phyloP scores from a whole-genome alignment of 2,113 vertebrate species.

The Aplodontia rufa region DNA sequence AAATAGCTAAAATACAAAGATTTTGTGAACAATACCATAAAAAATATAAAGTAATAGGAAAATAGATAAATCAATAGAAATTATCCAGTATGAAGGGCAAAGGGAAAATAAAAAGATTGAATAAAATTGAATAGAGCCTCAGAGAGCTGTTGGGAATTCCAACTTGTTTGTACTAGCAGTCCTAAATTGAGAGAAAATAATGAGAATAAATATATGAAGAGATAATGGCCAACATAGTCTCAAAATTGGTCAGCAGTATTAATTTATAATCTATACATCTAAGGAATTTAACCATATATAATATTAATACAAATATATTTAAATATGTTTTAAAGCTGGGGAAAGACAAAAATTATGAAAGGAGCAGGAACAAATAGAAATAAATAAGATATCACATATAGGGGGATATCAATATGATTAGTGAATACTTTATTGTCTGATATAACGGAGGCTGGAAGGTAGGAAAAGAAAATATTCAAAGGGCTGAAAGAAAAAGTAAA shows the following conservation, averaged over 20 bases:
- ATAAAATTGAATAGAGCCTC: neutral
- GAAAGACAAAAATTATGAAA: neutral
- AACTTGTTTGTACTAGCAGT: neutral
- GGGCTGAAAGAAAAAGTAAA: neutral
- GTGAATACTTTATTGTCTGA: neutral
- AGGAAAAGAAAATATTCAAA: neutral
- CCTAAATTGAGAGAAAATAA: neutral
- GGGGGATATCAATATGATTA: neutral
- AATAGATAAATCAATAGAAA: too few species aligned
- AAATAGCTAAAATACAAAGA: neutral
- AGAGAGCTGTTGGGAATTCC: neutral
- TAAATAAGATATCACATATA: neutral
- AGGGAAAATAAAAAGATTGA: neutral
- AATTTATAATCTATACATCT: neutral
- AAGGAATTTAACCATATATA: neutral
- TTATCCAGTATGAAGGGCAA: neutral
- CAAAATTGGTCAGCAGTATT: neutral
- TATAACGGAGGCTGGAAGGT: neutral
- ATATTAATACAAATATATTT: too few species aligned
- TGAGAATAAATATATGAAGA: neutral
- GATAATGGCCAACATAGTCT: neutral
- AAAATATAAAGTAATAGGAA: too few species aligned
- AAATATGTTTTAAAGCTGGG: neutral
- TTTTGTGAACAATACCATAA: too few species aligned
- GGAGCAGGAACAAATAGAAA: neutral